These are phyloP conservation scores for Apodemia duryi DNA, from an alignment of 2,888 invertebrate species.

Conservation along the genomic window DNA sequence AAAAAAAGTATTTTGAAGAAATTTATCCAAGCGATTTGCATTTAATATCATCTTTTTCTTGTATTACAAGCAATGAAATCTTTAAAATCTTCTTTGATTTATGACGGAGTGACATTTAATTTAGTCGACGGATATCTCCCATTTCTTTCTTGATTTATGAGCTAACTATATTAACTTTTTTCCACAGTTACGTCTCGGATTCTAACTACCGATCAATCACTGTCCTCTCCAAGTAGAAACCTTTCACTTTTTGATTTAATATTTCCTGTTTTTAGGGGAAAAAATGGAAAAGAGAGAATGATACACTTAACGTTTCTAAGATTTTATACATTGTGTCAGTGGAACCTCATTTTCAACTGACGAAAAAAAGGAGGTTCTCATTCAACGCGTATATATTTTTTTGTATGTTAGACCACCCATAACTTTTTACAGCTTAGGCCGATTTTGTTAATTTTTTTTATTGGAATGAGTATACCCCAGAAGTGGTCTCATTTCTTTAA, in stretches of 20 bases:
- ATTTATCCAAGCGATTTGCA: background rate
- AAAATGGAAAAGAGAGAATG: background rate
- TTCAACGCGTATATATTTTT: no score
- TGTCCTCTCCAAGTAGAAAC: constrained; percentile 12
- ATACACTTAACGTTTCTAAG: no score
- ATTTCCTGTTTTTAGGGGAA: background rate
- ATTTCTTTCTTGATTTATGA: constrained; percentile 34
- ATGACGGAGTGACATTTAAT: constrained; percentile 31
- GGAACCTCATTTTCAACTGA: no score
- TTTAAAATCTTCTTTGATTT: constrained; percentile 26
- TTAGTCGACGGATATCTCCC: constrained; percentile 31
- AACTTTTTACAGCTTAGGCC: no score
- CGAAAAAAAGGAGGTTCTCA: no score
- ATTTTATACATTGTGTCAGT: no score
- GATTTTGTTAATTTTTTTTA: no score
- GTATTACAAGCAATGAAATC: constrained; percentile 6
- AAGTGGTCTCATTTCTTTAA: no score
- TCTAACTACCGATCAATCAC: constrained; percentile 28
- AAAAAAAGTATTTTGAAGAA: background rate
- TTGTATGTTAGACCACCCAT: no score
- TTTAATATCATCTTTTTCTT: background rate
- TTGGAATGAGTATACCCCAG: no score
- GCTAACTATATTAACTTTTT: constrained; percentile 31
- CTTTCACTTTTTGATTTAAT: constrained; percentile 4
- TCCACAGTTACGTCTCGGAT: constrained; percentile 21